phyloP scores from a whole-genome alignment of 2,113 vertebrate genomes.

The Pagrus major region DNA sequence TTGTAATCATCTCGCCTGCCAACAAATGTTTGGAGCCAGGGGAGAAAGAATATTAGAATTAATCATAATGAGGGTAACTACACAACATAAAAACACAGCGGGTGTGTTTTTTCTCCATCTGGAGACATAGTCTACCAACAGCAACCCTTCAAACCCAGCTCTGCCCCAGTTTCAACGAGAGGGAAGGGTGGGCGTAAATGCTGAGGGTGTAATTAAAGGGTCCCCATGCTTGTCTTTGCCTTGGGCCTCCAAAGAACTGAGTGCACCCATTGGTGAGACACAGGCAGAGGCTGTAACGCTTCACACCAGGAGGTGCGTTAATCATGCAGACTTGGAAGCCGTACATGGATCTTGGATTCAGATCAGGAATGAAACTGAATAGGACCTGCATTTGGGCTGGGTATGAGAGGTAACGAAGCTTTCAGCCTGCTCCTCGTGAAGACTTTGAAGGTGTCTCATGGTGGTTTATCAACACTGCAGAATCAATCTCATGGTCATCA shows the following conservation, averaged over 20 bases:
- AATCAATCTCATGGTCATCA: background rate
- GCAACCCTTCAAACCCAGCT: background rate
- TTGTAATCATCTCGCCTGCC: background rate
- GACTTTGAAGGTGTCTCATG: background rate
- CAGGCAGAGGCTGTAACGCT: constrained; percentile 5
- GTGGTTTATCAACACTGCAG: background rate
- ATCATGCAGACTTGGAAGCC: constrained; percentile 16
- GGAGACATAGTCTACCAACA: background rate
- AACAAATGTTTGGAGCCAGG: constrained; percentile 4
- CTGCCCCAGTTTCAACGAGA: constrained; percentile 16
- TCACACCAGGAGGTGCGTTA: constrained; percentile 40
- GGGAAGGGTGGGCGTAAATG: constrained; percentile 10
- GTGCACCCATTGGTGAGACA: constrained; percentile 2
- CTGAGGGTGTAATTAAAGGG: constrained; percentile 42
- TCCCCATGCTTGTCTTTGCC: constrained; percentile 27
- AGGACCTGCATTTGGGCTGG: background rate
- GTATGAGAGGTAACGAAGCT: background rate
- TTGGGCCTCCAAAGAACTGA: constrained; percentile 7
- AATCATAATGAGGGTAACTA: background rate
- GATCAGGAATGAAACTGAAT: background rate
- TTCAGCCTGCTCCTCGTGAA: background rate
- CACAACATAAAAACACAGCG: background rate
- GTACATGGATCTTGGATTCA: constrained; percentile 11
- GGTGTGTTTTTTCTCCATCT: background rate
- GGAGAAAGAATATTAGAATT: background rate